These are phyloP conservation scores for Atopsyche davidsoni DNA, from an alignment of 1,140 invertebrate genomes.

Conservation along the genomic window DNA sequence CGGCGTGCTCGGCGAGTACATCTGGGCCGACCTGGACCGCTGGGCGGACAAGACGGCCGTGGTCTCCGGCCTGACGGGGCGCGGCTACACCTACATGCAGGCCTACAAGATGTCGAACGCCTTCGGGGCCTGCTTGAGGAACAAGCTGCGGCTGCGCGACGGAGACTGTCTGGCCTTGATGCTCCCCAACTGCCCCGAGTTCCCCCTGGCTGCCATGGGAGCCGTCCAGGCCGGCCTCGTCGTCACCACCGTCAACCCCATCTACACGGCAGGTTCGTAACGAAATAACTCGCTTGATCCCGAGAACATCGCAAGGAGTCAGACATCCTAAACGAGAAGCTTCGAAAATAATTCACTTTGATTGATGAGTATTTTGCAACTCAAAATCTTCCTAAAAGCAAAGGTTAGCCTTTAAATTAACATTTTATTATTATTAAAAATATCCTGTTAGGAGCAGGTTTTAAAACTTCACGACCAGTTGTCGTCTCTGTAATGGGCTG, in stretches of 20 bases:
- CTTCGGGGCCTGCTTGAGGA: conserved; percentile 61
- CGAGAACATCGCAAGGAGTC: too few species aligned
- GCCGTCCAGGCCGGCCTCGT: conserved; percentile 61
- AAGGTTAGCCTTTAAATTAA: too few species aligned
- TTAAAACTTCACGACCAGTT: too few species aligned
- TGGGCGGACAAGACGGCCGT: conserved; percentile 54
- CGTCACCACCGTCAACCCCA: conserved; percentile 72
- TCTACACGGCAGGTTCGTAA: conserved; percentile 67
- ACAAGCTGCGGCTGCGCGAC: conserved; percentile 58
- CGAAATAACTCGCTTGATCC: not conserved
- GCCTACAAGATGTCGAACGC: conserved; percentile 56
- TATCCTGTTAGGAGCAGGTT: too few species aligned
- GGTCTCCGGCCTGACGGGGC: conserved; percentile 63
- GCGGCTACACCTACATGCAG: conserved; percentile 64
- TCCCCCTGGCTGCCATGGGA: conserved; percentile 59
- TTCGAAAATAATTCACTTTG: too few species aligned
- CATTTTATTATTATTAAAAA: too few species aligned
- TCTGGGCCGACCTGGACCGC: conserved; percentile 57
- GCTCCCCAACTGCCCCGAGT: conserved; percentile 75
- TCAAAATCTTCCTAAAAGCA: too few species aligned
- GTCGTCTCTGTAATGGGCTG: too few species aligned
- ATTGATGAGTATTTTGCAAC: conserved; percentile 21
- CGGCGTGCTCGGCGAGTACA: conserved; percentile 53
- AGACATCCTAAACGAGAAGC: not conserved
- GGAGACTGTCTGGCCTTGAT: conserved; percentile 67